Evolutionary conservation across 2,113 vertebrate genomes (phyloP), one percentile per base, ranked within the genome.

Genomic region (Corapipo altera): DNA sequence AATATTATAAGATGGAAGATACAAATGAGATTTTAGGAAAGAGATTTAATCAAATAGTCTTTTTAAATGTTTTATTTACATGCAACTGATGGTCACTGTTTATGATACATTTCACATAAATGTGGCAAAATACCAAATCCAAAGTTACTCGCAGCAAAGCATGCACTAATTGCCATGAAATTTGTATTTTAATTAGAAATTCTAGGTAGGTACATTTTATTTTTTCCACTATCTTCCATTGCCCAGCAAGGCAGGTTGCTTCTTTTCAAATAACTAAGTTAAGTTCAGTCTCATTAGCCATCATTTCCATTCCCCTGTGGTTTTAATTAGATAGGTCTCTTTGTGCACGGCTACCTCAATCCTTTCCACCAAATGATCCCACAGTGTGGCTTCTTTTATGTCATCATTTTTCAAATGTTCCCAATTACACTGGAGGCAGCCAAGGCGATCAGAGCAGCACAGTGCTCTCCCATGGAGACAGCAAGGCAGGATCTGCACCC

Each of bases 251-350:
- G 32, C 49, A 87, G 15, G 72, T 52, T 74, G 13, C 69, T 83
- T 90, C 74, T 88, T 71, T 80, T 44, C 83, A 92, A 89, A 62
- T 30, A 94, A 89, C 27, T 96, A 79, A 55, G 35, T 89, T 84
- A 80, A 96, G 55, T 59, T 95, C 83, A 94, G 83, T 76, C 83
- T 94, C 96, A 96, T 96, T 96, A 96, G 69, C 61, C 28, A 92
- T 37, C 44, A 88, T 91, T 58, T 81, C 90, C 32, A 61, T 86
- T 75, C 81, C 85, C 65, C 80, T 52, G 57, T 0, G 0, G 61
- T 70, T 94, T 94, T 87, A 96, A 91, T 94, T 91, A 93, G 92
- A 41, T 43, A 61, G 57, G n/a, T 91, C 65, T 88, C 75, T 94
- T 67, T 89, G 80, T 87, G 37, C 54, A 92, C 57, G 66, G 49